Evolutionary conservation across 2,888 invertebrate species (phyloP).

Genomic region (Oxycera nigricornis): DNA sequence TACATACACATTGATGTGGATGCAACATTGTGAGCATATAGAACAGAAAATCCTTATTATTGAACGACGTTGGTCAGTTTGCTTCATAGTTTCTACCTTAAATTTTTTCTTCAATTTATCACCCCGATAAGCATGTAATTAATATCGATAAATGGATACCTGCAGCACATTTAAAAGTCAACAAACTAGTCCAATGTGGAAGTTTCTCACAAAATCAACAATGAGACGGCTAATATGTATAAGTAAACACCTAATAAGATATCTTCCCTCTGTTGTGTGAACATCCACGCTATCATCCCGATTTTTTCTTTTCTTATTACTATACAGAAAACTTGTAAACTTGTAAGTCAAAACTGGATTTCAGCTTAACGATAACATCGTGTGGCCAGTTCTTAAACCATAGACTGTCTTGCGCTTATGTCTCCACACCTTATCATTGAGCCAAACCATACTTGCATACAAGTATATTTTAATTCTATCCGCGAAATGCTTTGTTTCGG

Average conservation of each 20-base stretch:
- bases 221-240: too few species aligned
- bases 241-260: background rate
- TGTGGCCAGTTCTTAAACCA: background rate
- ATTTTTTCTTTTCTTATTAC: too few species aligned
- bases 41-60: too few species aligned
- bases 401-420: background rate
- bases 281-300: background rate
- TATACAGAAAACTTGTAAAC: too few species aligned
- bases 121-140: background rate
- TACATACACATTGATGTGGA: too few species aligned
- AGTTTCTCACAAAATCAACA: background rate
- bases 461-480: background rate
- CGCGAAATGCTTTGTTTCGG: background rate
- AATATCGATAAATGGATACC: background rate
- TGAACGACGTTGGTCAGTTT: too few species aligned
- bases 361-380: background rate
- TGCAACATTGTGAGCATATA: too few species aligned
- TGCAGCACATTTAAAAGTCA: background rate
- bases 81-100: too few species aligned
- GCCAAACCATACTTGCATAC: background rate
- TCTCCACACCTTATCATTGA: background rate
- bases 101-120: too few species aligned
- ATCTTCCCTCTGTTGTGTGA: background rate
- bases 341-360: background rate
- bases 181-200: too few species aligned